phyloP scores from a whole-genome alignment of 2,797 vertebrate genomes.

The Sparidentex hasta region DNA sequence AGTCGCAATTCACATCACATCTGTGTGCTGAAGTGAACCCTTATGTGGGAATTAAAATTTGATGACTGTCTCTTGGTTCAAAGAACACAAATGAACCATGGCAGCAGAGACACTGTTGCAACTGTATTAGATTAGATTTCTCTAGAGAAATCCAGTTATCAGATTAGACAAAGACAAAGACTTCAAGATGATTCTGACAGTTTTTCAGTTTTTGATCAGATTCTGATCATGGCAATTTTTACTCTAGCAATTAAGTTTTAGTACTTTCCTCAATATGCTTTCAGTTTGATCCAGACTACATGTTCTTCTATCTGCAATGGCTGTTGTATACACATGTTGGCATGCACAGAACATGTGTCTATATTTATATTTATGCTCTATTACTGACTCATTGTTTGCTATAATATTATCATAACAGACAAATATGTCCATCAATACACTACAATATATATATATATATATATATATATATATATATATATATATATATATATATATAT shows the following conservation, averaged over 20 bases:
- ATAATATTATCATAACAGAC: no score
- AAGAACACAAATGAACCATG: slow-evolving; percentile 26
- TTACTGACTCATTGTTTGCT: no score
- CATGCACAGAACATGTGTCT: no score
- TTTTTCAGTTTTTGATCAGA: not conserved
- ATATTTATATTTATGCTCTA: no score
- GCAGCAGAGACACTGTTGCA: slow-evolving; percentile 7
- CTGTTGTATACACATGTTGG: not conserved
- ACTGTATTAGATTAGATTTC: not conserved
- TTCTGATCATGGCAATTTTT: not conserved
- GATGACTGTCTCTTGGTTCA: slow-evolving; percentile 20
- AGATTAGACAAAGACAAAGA: slow-evolving; percentile 7
- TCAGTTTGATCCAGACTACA: not conserved
- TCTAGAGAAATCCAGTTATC: slow-evolving; percentile 1
- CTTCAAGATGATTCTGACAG: not conserved
- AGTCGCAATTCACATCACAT: slow-evolving; percentile 21
- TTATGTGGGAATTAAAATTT: slow-evolving; percentile 19
- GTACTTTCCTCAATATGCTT: not conserved
- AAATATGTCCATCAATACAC: no score
- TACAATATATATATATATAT: no score
- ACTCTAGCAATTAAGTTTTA: not conserved
- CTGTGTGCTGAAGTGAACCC: slow-evolving; percentile 28
- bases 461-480: no score
- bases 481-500: no score
- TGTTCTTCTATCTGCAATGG: not conserved